Evolutionary conservation across 2,888 invertebrate species (phyloP).

Genomic region (Brachyopa scutellaris): DNA sequence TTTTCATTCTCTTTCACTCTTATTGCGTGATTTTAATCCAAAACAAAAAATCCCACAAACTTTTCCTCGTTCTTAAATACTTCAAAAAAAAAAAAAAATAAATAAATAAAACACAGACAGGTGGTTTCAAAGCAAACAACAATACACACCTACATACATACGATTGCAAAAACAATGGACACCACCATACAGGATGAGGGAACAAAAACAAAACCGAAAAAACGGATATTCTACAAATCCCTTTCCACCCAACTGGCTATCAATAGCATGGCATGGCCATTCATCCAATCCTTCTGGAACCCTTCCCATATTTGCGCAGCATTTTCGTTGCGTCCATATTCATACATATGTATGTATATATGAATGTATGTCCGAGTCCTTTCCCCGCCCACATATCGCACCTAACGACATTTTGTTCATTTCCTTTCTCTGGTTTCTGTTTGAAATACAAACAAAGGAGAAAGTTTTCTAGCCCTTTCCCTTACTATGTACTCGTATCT

Average conservation of each 20-base stretch:
- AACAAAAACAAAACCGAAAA: constrained; percentile 34
- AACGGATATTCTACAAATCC: constrained; percentile 44
- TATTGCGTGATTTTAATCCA: constrained; percentile 21
- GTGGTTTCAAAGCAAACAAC: constrained; percentile 54
- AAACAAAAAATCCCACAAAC: constrained; percentile 36
- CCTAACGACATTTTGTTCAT: constrained; percentile 33
- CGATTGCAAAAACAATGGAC: constrained; percentile 38
- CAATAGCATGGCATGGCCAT: constrained; percentile 54
- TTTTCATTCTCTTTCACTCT: constrained; percentile 30
- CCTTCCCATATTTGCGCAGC: constrained; percentile 14
- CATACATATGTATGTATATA: not conserved
- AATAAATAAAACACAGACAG: constrained; percentile 54
- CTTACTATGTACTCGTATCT: no score
- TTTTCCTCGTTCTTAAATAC: constrained; percentile 37
- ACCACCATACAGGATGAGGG: constrained; percentile 17
- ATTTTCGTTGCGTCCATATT: no score
- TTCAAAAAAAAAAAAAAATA: constrained; percentile 6
- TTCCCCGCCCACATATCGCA: constrained; percentile 35
- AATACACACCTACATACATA: constrained; percentile 13
- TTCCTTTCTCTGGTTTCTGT: constrained; percentile 43
- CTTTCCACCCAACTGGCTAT: constrained; percentile 49
- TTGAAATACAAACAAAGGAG: no score
- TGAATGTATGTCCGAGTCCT: not conserved
- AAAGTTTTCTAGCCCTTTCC: no score
- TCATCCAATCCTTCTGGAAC: constrained; percentile 23